Conservation (phyloP, 2,797 vertebrate genomes). For the Macropodus opercularis region DNA sequence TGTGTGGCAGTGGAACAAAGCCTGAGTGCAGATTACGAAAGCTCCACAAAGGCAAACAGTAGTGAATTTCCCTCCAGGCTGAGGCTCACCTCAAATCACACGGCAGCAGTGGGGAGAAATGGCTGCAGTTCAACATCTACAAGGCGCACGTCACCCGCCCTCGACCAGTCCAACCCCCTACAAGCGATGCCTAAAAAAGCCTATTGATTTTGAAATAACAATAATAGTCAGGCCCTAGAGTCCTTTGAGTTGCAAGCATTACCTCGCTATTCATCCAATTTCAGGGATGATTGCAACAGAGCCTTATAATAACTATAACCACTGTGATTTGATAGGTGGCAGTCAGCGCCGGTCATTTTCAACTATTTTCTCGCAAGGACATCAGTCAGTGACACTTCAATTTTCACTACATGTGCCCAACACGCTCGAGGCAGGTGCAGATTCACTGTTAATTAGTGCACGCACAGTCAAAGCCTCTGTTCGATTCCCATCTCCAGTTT, state of each 20-base stretch:
- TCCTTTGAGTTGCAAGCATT: constrained; percentile 31
- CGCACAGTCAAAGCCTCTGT: neutral
- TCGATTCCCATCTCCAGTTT: constrained; percentile 29
- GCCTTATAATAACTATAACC: constrained; percentile 58
- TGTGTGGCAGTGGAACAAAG: constrained; percentile 47
- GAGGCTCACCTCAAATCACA: constrained; percentile 56
- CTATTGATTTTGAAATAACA: constrained; percentile 67
- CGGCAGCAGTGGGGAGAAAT: constrained; percentile 27
- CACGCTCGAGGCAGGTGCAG: constrained; percentile 17
- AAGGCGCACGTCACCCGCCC: constrained; percentile 18
- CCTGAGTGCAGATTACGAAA: constrained; percentile 51
- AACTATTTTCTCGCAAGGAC: constrained; percentile 34
- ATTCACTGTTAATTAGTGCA: constrained; percentile 7
- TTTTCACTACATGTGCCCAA: constrained; percentile 2
- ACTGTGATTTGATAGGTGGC: constrained; percentile 23
- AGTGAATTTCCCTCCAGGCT: constrained; percentile 51
- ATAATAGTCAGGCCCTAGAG: constrained; percentile 33
- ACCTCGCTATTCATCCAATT: constrained; percentile 58
- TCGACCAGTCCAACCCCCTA: constrained; percentile 6
- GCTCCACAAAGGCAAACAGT: constrained; percentile 56
- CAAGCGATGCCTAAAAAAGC: constrained; percentile 32
- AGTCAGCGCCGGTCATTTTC: constrained; percentile 49
- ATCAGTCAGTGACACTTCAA: neutral
- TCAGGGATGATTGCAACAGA: constrained; percentile 57
- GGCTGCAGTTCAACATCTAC: constrained; percentile 41